phyloP scores from a whole-genome alignment of 2,797 vertebrate species.

The Naso thynnoides region DNA sequence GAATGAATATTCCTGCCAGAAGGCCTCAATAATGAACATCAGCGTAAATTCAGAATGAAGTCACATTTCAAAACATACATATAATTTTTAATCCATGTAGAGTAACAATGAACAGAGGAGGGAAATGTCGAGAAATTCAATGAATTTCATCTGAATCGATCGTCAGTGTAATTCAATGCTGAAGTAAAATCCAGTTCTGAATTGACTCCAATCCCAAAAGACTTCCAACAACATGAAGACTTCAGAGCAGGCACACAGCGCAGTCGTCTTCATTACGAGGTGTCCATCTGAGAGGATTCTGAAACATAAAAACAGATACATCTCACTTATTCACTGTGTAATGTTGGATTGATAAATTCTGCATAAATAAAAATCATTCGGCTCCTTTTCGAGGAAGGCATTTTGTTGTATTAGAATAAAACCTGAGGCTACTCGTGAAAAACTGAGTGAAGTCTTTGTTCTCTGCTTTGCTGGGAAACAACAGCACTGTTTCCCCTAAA shows the following conservation, averaged over 20 bases:
- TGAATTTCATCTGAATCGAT: not conserved
- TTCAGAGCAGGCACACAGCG: slow-evolving; percentile 35
- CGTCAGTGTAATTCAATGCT: not conserved
- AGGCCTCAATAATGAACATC: slow-evolving; percentile 53
- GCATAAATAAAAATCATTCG: not conserved
- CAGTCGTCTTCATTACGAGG: slow-evolving; percentile 72
- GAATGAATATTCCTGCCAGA: slow-evolving; percentile 47
- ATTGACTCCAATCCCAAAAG: slow-evolving; percentile 24
- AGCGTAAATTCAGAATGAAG: slow-evolving; percentile 10
- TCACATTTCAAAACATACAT: slow-evolving; percentile 8
- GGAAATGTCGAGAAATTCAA: not conserved
- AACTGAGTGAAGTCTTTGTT: not conserved
- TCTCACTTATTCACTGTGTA: not conserved
- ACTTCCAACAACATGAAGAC: slow-evolving; percentile 24
- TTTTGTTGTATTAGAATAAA: not conserved
- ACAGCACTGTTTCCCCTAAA: too few species aligned
- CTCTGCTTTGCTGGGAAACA: not conserved
- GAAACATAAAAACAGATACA: slow-evolving; percentile 49
- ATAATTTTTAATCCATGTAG: slow-evolving; percentile 10
- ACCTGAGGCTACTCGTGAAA: not conserved
- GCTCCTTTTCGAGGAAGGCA: not conserved
- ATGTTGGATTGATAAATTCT: not conserved
- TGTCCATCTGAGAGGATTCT: slow-evolving; percentile 85
- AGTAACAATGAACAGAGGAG: slow-evolving; percentile 12
- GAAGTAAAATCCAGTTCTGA: slow-evolving; percentile 20